Percentiles rank a stretch among this genome's conserved stretches.
Evolutionary conservation across 2,888 invertebrate genomes (phyloP).

Genomic region (Plebejus anna): DNA sequence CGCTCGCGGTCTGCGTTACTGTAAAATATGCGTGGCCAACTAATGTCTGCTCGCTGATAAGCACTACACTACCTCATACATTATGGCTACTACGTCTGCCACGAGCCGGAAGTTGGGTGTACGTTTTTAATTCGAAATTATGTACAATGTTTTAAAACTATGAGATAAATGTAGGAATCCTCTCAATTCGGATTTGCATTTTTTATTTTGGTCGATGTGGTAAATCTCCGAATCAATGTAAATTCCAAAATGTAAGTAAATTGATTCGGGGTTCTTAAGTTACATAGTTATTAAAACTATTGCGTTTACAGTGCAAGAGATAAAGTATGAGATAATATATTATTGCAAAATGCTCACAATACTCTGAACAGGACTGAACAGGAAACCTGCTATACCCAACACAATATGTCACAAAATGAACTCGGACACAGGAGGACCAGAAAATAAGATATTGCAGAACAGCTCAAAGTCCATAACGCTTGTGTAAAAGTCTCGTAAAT

Average conservation of each 20-base stretch:
- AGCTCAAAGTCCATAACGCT: neutral
- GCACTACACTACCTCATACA: constrained; percentile 31
- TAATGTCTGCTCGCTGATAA: constrained; percentile 41
- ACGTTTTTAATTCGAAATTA: constrained; percentile 15
- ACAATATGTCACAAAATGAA: constrained; percentile 9
- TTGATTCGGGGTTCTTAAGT: neutral
- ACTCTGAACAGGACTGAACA: neutral
- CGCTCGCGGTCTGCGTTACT: constrained; percentile 41
- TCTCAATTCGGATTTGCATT: neutral
- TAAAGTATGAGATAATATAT: neutral
- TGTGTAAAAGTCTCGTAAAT: neutral
- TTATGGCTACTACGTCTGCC: constrained; percentile 2
- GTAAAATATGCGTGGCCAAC: constrained; percentile 43
- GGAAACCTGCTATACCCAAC: neutral
- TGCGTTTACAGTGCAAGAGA: neutral
- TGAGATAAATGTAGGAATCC: neutral
- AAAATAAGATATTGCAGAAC: constrained; percentile 14
- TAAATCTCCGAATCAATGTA: neutral
- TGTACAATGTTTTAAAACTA: constrained; percentile 3
- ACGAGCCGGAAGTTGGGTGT: neutral
- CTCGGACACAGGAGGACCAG: neutral
- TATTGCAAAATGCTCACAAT: neutral
- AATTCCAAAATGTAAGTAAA: neutral
- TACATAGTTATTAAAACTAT: neutral
- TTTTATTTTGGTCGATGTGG: neutral